Evolutionary conservation across 2,888 invertebrate species (phyloP), one percentile per base, ranked within the genome.

Genomic region (Melanchra persicariae): DNA sequence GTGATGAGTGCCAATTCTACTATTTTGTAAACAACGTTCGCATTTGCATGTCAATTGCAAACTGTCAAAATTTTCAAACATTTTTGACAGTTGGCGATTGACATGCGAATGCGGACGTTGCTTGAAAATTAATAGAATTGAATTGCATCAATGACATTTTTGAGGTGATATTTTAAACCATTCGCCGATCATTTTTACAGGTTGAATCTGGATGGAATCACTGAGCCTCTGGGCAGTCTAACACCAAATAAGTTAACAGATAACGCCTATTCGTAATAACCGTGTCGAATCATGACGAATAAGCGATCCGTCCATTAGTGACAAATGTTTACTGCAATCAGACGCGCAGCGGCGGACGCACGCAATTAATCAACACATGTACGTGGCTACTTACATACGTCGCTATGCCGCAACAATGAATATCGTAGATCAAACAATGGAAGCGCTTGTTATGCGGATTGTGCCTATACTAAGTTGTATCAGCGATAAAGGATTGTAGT

Each of bases 321-420:
- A 92, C 93, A 92, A 93, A 93, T 93, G 93, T 93, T 92, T 74
- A 90, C 87, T 88, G 89, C 92, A 93, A 93, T 92, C 92, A 92
- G 90, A 90, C 85, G 84, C 76, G 79, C 78, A 85, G 88, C 78
- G 86, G 82, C 74, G 86, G 81, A 79, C 81, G 81, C 62, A 76
- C 61, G 88, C 88, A 89, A 92, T 92, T 91, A 92, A 92, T 92
- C 92, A 92, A 90, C 87, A 74, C 58, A 71, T 81, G 75, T 85
- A 77, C 45, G 43, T 45, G 82, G 66, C 77, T 76, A 81, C 77
- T 70, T 72, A 76, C 54, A 55, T 76, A 61, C 71, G 15, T 24
- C 77, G 73, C 63, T 51, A n/a, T 55, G 43, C 61, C 62, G 65
- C 66, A 73, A 81, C 79, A 82, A 79, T 77, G 68, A 78, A 58